Evolutionary conservation across 2,113 vertebrate genomes (phyloP), one percentile per base, ranked within the genome.

Genomic region (Colius striatus): DNA sequence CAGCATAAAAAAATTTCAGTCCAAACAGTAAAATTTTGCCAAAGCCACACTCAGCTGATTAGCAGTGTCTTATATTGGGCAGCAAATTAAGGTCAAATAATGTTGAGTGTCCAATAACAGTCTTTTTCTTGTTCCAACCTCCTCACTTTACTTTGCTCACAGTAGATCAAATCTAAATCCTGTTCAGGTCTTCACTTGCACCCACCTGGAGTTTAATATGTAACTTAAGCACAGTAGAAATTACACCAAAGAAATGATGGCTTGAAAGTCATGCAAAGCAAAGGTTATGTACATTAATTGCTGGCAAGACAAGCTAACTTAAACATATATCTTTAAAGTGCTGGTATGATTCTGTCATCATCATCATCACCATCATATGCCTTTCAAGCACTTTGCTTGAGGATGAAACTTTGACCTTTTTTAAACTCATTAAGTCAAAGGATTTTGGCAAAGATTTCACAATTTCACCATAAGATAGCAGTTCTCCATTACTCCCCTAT

Each of bases 181-280:
- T 92, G 11, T 29, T 62, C 36, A 58, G 15, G 21, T 32, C 36
- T 88, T 65, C 12, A 38, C 34, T 55, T 20, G 1, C n/a, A 50
- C 7, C 19, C 25, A 16, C 19, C 2, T 29, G 72, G 26, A 27
- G 8, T 60, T 87, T 29, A 57, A 21, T 5, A 73, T 2, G 3
- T 2, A 47, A 51, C 62, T 86, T n/a, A 55, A 54, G 2, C n/a
- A 58, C 27, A 63, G 60, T 5, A 83, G 30, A 77, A 90, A 76
- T 16, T 7, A 14, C 41, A 58, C 13, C 13, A 20, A 82, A 73
- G n/a, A 41, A 68, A 29, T 0, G 0, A 8, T 26, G 16, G 5
- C 26, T 63, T 53, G 16, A 87, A 38, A 55, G 48, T 48, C 55
- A 30, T 4, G 18, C 11, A 45, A 86, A 41, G 15, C 20, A 67